Evolutionary conservation across 2,888 invertebrate species (phyloP), one percentile per base, ranked within the genome.

Genomic region (Protophormia terraenovae): DNA sequence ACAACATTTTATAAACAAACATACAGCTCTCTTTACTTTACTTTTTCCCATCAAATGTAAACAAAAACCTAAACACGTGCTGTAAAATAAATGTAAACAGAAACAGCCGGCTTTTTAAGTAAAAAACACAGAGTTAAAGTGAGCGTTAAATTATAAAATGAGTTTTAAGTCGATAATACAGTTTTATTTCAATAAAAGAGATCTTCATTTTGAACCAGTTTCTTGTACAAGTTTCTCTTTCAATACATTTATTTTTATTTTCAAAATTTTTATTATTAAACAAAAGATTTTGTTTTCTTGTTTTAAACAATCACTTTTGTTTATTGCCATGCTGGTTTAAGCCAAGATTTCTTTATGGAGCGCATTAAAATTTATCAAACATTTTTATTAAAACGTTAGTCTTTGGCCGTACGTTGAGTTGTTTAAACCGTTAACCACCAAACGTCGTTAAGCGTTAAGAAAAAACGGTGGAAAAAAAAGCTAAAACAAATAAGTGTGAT

Each of bases 281-380:
- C 32, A 24, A 41, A 47, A 50, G 14, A 16, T n/a, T 67, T 72
- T 38, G 38, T 69, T 78, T 78, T n/a, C n/a, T 47, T 41, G 35
- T 41, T 60, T 60, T n/a, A n/a, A 72, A 73, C 80, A 83, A 77
- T 83, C 76, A 71, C 82, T 83, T 83, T 85, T 75, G 78, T 78
- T 85, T 82, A 78, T 78, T 79, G 72, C 60, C 75, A 64, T 32
- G 35, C 29, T 41, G 66, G 58, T 78, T 82, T 66, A 73, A 85
- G 78, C 41, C 72, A 78, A 73, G 67, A 67, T 75, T 73, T 62
- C 47, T 32, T 53, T 60, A 29, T 41, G 72, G 50, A 83, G 75
- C 69, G 60, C 53, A 58, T 78, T 75, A 69, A 78, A 78, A 62
- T 69, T 75, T 79, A 82, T 82, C 62, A 73, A 79, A 69, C 69